Conservation (phyloP, 2,888 invertebrate species). For the Scaptomyza caliginosa region DNA sequence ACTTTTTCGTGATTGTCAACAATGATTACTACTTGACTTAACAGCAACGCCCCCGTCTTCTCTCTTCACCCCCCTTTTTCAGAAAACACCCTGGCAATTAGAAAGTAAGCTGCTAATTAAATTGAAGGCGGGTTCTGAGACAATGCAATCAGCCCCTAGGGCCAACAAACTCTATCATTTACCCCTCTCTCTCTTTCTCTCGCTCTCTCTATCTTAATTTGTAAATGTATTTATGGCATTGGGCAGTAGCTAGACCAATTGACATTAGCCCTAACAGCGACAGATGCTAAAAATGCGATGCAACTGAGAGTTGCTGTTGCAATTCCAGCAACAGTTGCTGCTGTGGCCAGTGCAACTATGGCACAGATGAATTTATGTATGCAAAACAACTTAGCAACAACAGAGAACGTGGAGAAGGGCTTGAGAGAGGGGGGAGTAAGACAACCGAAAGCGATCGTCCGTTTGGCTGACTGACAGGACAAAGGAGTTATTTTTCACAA, state of each 20-base stretch:
- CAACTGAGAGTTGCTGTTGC: constrained; percentile 54
- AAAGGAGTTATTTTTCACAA: constrained; percentile 82
- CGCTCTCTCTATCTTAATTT: background rate
- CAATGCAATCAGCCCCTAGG: constrained; percentile 64
- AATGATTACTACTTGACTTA: constrained; percentile 66
- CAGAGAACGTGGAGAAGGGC: constrained; percentile 3
- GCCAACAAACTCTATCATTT: constrained; percentile 3
- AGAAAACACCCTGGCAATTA: constrained; percentile 43
- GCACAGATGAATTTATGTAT: constrained; percentile 83
- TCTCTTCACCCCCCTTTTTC: background rate
- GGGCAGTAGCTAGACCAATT: constrained; percentile 60
- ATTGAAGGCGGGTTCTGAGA: constrained; percentile 62
- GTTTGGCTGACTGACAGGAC: constrained; percentile 80
- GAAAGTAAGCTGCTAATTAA: constrained; percentile 71
- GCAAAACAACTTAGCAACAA: constrained; percentile 78
- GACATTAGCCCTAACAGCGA: constrained; percentile 78
- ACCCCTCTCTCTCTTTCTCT: background rate
- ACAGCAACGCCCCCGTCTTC: background rate
- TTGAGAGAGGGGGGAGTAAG: background rate
- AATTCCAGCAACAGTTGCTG: constrained; percentile 25
- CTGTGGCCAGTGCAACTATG: constrained; percentile 41
- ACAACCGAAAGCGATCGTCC: constrained; percentile 69
- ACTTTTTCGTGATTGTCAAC: constrained; percentile 78
- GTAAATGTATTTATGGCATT: constrained; percentile 68
- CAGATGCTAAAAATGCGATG: constrained; percentile 64